These are phyloP conservation scores for Hemicrepidius hirtus DNA, from an alignment of 2,888 invertebrate species.

Conservation along the genomic window DNA sequence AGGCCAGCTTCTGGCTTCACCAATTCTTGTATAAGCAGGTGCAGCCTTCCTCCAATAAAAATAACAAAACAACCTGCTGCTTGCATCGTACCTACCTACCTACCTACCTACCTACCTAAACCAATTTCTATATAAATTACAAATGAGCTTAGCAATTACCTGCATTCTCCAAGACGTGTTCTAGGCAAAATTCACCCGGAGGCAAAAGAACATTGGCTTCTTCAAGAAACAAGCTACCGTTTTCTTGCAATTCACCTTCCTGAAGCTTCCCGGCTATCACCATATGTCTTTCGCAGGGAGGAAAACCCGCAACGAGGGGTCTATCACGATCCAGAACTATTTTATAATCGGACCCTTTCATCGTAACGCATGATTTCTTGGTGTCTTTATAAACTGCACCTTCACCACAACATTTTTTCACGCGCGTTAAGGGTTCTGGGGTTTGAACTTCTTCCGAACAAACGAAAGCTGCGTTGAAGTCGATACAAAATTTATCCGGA, in stretches of 20 bases:
- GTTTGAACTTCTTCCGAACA: slow-evolving; percentile 72
- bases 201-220: slow-evolving; percentile 70
- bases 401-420: slow-evolving; percentile 83
- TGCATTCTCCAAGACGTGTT: slow-evolving; percentile 71
- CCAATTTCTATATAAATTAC: slow-evolving; percentile 35
- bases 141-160: slow-evolving; percentile 63
- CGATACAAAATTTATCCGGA: slow-evolving; percentile 81
- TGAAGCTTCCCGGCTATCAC: slow-evolving; percentile 77
- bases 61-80: slow-evolving; percentile 9
- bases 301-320: slow-evolving; percentile 65
- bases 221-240: slow-evolving; percentile 75
- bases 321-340: slow-evolving; percentile 65
- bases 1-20: not conserved
- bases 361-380: slow-evolving; percentile 72
- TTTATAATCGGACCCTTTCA: slow-evolving; percentile 64
- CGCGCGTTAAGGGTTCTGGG: slow-evolving; percentile 65
- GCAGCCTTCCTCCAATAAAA: slow-evolving; percentile 22
- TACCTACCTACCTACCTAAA: slow-evolving; percentile 17
- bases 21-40: slow-evolving; percentile 15
- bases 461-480: slow-evolving; percentile 78
- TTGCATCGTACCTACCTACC: not conserved
- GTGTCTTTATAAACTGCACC: slow-evolving; percentile 78
- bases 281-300: slow-evolving; percentile 70
- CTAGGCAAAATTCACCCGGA: slow-evolving; percentile 72
- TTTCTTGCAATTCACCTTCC: slow-evolving; percentile 73